Conservation (phyloP, 2,113 vertebrate genomes). For the Ptychochromis oligacanthus region DNA sequence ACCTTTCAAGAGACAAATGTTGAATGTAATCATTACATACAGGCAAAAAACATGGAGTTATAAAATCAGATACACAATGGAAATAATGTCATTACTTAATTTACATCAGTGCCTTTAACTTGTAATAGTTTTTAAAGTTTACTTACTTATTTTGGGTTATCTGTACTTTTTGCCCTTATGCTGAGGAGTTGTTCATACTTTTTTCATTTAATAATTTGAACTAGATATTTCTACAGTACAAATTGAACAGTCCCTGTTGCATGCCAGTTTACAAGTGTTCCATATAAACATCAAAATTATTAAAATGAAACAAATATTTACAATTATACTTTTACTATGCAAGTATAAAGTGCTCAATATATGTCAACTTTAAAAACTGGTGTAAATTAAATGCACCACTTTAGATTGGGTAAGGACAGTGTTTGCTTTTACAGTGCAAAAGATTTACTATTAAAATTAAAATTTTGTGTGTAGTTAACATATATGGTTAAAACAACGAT, state of each 20-base stretch:
- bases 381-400: too few relatives aligned
- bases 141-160: neutral
- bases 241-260: neutral
- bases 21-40: neutral
- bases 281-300: neutral
- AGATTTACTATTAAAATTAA: accelerated
- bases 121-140: neutral
- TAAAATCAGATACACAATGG: neutral
- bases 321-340: neutral
- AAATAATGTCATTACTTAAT: neutral
- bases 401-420: too few relatives aligned
- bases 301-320: neutral
- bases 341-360: neutral
- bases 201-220: too few relatives aligned
- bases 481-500: neutral
- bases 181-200: neutral
- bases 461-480: accelerated
- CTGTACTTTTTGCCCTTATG: too few relatives aligned
- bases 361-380: accelerated
- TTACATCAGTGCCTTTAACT: neutral
- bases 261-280: neutral
- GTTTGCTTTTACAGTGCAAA: too few relatives aligned
- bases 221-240: neutral
- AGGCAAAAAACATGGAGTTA: neutral
- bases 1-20: neutral